Evolutionary conservation across 2,113 vertebrate genomes (phyloP).

Genomic region (Misgurnus anguillicaudatus): DNA sequence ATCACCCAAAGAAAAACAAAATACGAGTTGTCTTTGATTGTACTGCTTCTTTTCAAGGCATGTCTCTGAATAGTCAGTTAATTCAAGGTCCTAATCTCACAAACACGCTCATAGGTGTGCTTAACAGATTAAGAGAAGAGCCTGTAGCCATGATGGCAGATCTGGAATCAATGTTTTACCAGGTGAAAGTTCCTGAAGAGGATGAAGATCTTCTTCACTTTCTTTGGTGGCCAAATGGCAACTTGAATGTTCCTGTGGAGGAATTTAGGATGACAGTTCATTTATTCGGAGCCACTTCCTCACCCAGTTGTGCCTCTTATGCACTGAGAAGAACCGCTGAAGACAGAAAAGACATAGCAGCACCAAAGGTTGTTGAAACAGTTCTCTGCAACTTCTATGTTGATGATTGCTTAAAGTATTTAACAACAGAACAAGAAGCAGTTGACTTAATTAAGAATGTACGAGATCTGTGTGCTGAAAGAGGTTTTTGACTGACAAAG

Average conservation of each 20-base stretch:
- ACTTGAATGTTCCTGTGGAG: neutral
- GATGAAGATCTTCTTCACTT: slow-evolving; percentile 32
- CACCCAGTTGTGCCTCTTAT: slow-evolving; percentile 33
- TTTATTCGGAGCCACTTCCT: slow-evolving; percentile 40
- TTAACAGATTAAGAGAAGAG: slow-evolving; percentile 38
- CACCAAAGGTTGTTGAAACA: neutral
- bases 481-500: neutral
- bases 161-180: slow-evolving; percentile 36
- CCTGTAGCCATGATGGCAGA: slow-evolving; percentile 35
- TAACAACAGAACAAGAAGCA: neutral
- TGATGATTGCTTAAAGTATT: slow-evolving; percentile 2
- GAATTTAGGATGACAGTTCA: slow-evolving; percentile 45
- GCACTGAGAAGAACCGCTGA: slow-evolving; percentile 22
- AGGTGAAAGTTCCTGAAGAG: neutral
- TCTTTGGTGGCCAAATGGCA: slow-evolving; percentile 40
- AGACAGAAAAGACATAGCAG: neutral
- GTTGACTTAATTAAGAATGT: neutral
- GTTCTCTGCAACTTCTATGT: neutral
- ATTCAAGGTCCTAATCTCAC: neutral
- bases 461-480: neutral
- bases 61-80: neutral
- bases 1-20: too few relatives aligned
- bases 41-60: neutral
- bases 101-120: neutral
- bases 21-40: slow-evolving; percentile 4